A percentile compares a stretch with the other conserved stretches of the same genome.
These are phyloP conservation scores for Phengaris alcon DNA, from an alignment of 2,888 invertebrate genomes.

Conservation along the genomic window DNA sequence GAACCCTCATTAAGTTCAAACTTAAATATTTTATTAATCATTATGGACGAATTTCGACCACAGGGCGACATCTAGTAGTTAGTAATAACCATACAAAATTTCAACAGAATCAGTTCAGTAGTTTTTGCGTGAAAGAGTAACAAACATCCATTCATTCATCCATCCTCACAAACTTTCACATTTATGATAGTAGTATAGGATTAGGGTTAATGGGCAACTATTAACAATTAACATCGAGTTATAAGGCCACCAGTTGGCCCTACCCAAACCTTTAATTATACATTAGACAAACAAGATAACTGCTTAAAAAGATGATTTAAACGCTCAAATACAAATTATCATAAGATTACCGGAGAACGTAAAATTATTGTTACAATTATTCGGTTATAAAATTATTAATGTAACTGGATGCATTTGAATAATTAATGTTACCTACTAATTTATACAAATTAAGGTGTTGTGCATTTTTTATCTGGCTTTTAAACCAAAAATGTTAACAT, in stretches of 20 bases:
- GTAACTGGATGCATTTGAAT: not conserved
- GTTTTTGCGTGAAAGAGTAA: no score
- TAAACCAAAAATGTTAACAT: no score
- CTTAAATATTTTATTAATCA: no score
- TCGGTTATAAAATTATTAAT: constrained; percentile 2
- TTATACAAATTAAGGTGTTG: not conserved
- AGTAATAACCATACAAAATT: no score
- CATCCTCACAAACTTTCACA: no score
- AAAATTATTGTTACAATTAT: constrained; percentile 15
- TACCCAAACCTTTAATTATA: constrained; percentile 4
- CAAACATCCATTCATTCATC: no score
- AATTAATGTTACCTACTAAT: constrained; percentile 2
- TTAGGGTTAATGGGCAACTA: not conserved
- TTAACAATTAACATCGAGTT: constrained; percentile 6
- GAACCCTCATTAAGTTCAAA: no score
- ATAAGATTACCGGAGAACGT: constrained; percentile 10
- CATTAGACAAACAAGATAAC: constrained; percentile 7
- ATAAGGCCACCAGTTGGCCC: not conserved
- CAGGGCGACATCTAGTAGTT: no score
- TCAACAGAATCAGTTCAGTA: no score
- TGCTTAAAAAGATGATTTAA: constrained; percentile 13
- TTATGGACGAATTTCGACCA: no score
- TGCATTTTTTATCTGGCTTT: not conserved
- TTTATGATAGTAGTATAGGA: not conserved
- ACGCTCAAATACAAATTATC: not conserved